phyloP scores from a whole-genome alignment of 2,797 vertebrate genomes.

The Lophius americanus region DNA sequence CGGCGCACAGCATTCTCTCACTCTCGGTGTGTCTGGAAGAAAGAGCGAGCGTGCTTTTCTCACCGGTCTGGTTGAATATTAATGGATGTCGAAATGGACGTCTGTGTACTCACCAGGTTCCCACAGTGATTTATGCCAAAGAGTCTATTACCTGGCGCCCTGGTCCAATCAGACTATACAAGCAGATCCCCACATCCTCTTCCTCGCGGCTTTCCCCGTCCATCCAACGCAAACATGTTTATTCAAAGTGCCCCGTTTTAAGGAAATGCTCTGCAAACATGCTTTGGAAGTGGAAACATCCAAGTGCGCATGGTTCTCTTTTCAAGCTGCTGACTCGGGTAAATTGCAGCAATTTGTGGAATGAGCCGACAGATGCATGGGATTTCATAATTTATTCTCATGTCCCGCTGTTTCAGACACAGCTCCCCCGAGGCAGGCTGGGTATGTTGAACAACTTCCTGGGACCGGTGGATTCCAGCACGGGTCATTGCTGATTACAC shows the following conservation, averaged over 20 bases:
- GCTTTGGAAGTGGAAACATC: slow-evolving; percentile 3
- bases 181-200: too few species aligned
- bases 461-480: slow-evolving; percentile 52
- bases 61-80: slow-evolving; percentile 21
- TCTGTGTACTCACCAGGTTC: slow-evolving; percentile 20
- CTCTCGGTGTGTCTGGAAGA: not conserved
- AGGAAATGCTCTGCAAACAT: not conserved
- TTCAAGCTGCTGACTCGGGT: slow-evolving; percentile 7
- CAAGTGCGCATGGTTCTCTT: slow-evolving; percentile 5
- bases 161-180: slow-evolving; percentile 30
- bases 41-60: slow-evolving; percentile 28
- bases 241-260: slow-evolving; percentile 15
- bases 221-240: slow-evolving; percentile 38
- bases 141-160: slow-evolving; percentile 32
- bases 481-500: slow-evolving; percentile 73
- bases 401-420: slow-evolving; percentile 57
- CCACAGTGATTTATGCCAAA: slow-evolving; percentile 47
- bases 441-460: slow-evolving; percentile 52
- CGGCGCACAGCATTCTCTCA: slow-evolving; percentile 1
- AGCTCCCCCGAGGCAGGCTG: slow-evolving; percentile 40
- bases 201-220: slow-evolving; percentile 1
- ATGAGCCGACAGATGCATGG: slow-evolving; percentile 34
- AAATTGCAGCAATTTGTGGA: slow-evolving; percentile 30
- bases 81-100: slow-evolving; percentile 26
- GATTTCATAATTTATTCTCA: slow-evolving; percentile 58